Evolutionary conservation across 1,140 invertebrate species (phyloP).

Genomic region (Bombus confusus): DNA sequence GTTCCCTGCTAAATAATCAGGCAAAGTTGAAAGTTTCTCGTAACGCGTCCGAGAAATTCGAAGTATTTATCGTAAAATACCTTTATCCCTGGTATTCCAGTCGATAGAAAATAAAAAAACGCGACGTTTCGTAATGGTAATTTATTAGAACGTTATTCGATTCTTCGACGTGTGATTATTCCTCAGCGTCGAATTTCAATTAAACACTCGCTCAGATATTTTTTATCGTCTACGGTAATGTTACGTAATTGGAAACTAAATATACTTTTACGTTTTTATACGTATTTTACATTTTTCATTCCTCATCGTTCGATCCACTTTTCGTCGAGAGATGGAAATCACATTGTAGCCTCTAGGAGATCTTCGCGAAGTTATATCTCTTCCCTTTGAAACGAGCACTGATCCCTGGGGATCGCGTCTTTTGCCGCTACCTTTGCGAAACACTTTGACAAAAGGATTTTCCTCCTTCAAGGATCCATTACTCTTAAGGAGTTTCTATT

Average conservation of each 20-base stretch:
- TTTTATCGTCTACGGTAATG: no score
- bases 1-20: no score
- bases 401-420: constrained; percentile 7
- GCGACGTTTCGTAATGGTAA: not conserved
- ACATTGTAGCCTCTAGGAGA: not conserved
- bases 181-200: no score
- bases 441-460: not conserved
- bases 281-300: not conserved
- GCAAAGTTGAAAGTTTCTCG: not conserved
- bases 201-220: no score
- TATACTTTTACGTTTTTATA: not conserved
- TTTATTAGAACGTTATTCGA: not conserved
- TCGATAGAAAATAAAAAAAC: not conserved
- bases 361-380: not conserved
- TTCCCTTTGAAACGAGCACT: not conserved
- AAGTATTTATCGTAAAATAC: not conserved
- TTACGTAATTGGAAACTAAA: no score
- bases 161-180: no score
- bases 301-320: not conserved
- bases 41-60: not conserved
- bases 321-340: not conserved
- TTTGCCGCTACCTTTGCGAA: not conserved
- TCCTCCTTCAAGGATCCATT: not conserved
- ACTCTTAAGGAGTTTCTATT: not conserved
- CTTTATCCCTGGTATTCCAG: not conserved